Percentiles rank a stretch among this genome's conserved stretches.
Conservation (phyloP, 2,113 vertebrate genomes). For the Odocoileus virginianus region DNA sequence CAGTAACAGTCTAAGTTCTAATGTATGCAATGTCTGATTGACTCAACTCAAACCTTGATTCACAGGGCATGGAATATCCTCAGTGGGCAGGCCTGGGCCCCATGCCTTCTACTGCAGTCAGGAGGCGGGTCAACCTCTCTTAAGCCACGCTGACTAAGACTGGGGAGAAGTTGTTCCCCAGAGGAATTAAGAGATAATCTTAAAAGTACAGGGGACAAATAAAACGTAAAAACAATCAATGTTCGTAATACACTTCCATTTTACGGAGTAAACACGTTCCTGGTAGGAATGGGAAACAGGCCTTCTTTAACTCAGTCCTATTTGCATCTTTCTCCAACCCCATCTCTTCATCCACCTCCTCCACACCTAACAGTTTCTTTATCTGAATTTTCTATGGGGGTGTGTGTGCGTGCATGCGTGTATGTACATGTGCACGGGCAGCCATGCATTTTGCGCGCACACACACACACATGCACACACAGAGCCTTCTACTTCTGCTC, state of each 20-base stretch:
- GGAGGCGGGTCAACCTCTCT: background rate
- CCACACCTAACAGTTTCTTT: background rate
- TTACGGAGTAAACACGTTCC: background rate
- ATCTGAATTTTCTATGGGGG: background rate
- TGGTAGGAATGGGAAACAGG: background rate
- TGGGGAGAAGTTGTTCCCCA: background rate
- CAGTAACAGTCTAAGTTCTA: background rate
- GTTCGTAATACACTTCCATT: background rate
- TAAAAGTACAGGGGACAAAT: background rate
- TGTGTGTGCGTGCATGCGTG: background rate
- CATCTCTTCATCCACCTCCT: background rate
- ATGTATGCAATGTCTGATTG: background rate
- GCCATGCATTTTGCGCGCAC: no score
- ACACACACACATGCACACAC: background rate
- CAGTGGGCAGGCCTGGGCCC: background rate
- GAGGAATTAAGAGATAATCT: background rate
- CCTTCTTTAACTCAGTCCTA: background rate
- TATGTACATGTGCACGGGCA: background rate
- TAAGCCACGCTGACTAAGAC: background rate
- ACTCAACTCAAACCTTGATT: background rate
- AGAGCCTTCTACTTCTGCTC: background rate
- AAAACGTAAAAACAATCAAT: background rate
- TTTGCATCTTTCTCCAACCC: background rate
- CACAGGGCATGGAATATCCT: background rate
- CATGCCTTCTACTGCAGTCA: background rate